Percentiles rank a stretch among this genome's conserved stretches.
phyloP scores from a whole-genome alignment of 1,140 invertebrate genomes.

The Eupristina koningsbergeri region DNA sequence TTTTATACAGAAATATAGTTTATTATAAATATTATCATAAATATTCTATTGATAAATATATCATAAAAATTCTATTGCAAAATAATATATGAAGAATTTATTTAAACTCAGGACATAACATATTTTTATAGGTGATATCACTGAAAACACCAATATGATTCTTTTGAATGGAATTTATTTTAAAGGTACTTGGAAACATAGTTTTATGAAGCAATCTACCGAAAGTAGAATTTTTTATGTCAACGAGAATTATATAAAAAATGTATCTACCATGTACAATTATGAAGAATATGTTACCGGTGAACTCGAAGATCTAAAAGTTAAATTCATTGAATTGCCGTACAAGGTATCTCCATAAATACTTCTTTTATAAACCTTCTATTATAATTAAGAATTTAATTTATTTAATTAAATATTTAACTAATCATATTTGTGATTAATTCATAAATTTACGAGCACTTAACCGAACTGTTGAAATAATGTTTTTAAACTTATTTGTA shows the following conservation, averaged over 20 bases:
- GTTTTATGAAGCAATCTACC: conserved; percentile 79
- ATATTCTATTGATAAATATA: no score
- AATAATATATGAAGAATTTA: neutral
- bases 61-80: no score
- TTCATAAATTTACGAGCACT: no score
- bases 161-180: conserved; percentile 91
- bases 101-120: neutral
- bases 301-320: conserved; percentile 62
- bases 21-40: no score
- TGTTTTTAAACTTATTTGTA: no score
- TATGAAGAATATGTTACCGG: conserved; percentile 65
- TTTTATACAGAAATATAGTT: no score
- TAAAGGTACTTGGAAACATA: conserved; percentile 84
- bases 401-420: no score
- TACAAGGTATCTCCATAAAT: conserved; percentile 68
- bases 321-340: conserved; percentile 73
- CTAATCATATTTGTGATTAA: no score
- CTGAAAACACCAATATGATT: conserved; percentile 76
- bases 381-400: no score
- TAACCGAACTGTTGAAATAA: no score
- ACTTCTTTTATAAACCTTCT: neutral
- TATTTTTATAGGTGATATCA: conserved; percentile 73
- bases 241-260: conserved; percentile 56
- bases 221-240: conserved; percentile 74
- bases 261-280: conserved; percentile 75